A percentile compares a stretch with the other conserved stretches of the same genome.
phyloP scores from a whole-genome alignment of 2,113 vertebrate genomes.

The Vidua chalybeata region DNA sequence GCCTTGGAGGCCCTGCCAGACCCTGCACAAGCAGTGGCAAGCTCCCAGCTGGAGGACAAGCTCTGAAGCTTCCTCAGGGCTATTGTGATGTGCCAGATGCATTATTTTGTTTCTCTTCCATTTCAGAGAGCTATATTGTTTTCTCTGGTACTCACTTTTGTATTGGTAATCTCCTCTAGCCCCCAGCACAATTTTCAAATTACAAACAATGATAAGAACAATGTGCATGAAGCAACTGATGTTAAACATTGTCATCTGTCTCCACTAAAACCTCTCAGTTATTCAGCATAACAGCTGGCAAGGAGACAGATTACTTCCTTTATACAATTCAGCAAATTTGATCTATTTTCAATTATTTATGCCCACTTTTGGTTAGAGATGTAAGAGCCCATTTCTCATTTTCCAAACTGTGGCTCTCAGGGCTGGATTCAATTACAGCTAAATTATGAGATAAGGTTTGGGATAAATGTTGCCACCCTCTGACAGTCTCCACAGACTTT shows the following conservation, averaged over 20 bases:
- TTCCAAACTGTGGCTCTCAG: neutral
- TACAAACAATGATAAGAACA: conserved; percentile 13
- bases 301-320: conserved; percentile 42
- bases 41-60: neutral
- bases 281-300: neutral
- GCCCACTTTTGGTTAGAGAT: neutral
- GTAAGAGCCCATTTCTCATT: conserved; percentile 15
- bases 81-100: neutral
- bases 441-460: neutral
- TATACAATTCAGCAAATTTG: conserved; percentile 30
- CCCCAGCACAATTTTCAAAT: conserved; percentile 51
- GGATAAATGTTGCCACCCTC: neutral
- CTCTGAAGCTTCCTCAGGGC: neutral
- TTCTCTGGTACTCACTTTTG: conserved; percentile 31
- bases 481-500: neutral
- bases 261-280: neutral
- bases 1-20: neutral
- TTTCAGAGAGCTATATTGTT: neutral
- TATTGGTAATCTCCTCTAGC: conserved; percentile 38
- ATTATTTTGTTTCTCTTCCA: neutral
- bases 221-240: neutral
- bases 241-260: conserved; percentile 41
- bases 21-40: neutral
- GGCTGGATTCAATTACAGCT: conserved; percentile 1
- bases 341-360: conserved; percentile 36